Evolutionary conservation across 2,888 invertebrate species (phyloP).

Genomic region (Leucophenga maculata): DNA sequence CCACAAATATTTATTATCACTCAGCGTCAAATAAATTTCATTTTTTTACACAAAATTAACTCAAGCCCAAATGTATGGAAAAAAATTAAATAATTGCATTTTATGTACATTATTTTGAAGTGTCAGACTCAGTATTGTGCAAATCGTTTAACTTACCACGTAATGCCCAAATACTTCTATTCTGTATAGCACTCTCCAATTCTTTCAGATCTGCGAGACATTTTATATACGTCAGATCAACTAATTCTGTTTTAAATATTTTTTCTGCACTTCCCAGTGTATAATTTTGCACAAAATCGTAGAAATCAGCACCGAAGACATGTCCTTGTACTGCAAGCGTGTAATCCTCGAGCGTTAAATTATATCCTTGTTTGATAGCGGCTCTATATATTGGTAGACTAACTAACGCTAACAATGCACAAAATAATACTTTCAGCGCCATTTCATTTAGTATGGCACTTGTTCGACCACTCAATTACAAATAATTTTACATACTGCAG

Average conservation of each 20-base stretch:
- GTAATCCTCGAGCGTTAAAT: conserved; percentile 3
- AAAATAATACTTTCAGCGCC: neutral
- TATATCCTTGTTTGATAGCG: neutral
- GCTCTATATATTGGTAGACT: neutral
- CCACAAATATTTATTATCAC: no score
- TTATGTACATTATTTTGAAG: no score
- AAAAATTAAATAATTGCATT: no score
- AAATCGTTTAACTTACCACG: neutral
- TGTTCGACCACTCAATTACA: neutral
- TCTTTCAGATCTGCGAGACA: conserved; percentile 2
- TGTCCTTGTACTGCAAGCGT: neutral
- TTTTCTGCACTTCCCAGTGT: neutral
- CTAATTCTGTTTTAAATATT: neutral
- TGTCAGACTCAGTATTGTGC: no score
- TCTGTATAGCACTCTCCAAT: neutral
- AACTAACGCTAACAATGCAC: neutral
- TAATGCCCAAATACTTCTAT: conserved; percentile 3
- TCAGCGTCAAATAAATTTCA: no score
- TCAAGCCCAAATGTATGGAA: no score
- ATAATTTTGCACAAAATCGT: conserved; percentile 2
- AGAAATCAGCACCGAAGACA: neutral
- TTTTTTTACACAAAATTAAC: no score
- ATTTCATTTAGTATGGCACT: neutral
- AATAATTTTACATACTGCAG: neutral
- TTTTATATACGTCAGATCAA: neutral